Base-by-base conservation (phyloP, 2,888 invertebrate species). In the Acleris cristana region DNA sequence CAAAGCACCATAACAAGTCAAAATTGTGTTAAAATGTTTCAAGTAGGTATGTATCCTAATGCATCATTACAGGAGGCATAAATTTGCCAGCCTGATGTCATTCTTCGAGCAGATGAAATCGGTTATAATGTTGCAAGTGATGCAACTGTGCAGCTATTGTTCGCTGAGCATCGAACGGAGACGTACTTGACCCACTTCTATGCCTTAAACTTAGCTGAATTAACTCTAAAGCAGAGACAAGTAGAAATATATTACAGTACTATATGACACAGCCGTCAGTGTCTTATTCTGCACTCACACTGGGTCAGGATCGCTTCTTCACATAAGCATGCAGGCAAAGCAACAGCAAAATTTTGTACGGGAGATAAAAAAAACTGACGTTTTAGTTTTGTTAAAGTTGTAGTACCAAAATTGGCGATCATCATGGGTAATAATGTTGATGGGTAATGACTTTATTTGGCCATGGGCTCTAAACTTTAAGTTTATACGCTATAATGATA, bases 141-240 rank as follows among this genome's bases (percentile, higher is more conserved):
- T 64, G 69, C 63, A 71, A 69, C 62, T 64, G 58, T 61, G 64
- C 56, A 57, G 19, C 65, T 55, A 71, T 71, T 71, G 71, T 71
- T 61, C 66, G 66, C 49, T 64, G 65, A 68, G 65, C 70, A 70
- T 69, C 69, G 59, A 55, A 62, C 65, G 45, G 16, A 60, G 65
- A 55, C 65, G 71, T 71, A 69, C 71, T 71, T 71, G 71, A 71
- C 71, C 70, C 44, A 71, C 60, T 70, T 60, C 19, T 56, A 52
- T 63, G 60, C 66, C 48, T 56, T 62, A 68, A 66, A 68, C 60
- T 49, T 58, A 61, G 57, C 40, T 49, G 21, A 63, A 49, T 45
- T 58, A 51, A 54, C 40, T 58, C 12, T 23, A 53, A 63, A 53
- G 57, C 19, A 48, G 40, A 40, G 44, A 16, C 56, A 56, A 56